A percentile compares a stretch with the other conserved stretches of the same genome.
Evolutionary conservation across 2,888 invertebrate genomes (phyloP).

Genomic region (Chaetogeoica ovagalla): DNA sequence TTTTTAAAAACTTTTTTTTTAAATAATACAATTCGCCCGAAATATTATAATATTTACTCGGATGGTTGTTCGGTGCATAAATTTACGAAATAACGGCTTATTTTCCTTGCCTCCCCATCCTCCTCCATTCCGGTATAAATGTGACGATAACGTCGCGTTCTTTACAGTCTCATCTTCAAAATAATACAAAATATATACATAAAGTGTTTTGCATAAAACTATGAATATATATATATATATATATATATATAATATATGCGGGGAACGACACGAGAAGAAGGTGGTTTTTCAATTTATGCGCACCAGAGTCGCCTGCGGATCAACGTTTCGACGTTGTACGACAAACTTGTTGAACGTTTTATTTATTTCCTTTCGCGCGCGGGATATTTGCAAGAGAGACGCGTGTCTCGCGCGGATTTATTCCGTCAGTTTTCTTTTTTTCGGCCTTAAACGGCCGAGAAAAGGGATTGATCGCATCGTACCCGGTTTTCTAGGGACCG

Average conservation of each 20-base stretch:
- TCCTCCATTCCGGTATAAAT: too few relatives aligned
- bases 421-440: constrained; percentile 8
- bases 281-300: neutral
- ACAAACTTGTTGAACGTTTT: constrained; percentile 24
- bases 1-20: too few relatives aligned
- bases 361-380: neutral
- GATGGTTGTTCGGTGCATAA: too few relatives aligned
- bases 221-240: too few relatives aligned
- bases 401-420: constrained; percentile 20
- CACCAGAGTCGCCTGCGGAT: neutral
- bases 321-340: neutral
- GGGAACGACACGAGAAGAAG: neutral
- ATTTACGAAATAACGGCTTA: too few relatives aligned
- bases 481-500: constrained; percentile 22
- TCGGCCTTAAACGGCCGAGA: neutral
- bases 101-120: too few relatives aligned
- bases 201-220: neutral
- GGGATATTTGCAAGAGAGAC: neutral
- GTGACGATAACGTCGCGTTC: too few relatives aligned
- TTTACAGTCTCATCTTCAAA: too few relatives aligned
- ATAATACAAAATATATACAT: too few relatives aligned
- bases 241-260: too few relatives aligned
- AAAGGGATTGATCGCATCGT: constrained; percentile 24
- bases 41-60: too few relatives aligned
- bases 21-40: too few relatives aligned